phyloP scores from a whole-genome alignment of 2,113 vertebrate genomes.

The Mobula birostris region DNA sequence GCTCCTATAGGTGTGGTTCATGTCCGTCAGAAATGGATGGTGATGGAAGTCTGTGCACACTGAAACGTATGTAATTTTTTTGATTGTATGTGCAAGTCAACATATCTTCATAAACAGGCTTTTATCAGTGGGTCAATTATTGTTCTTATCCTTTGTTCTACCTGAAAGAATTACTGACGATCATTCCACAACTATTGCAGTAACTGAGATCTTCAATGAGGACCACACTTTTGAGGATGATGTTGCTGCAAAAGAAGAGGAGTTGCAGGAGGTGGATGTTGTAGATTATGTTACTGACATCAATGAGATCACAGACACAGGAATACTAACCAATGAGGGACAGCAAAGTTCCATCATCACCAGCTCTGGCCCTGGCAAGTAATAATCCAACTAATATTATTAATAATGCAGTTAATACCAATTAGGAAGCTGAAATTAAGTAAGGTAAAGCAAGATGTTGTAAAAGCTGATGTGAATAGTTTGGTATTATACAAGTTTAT shows the following conservation, averaged over 20 bases:
- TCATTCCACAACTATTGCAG: constrained; percentile 9
- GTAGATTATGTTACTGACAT: neutral
- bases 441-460: neutral
- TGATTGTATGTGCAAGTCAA: neutral
- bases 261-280: neutral
- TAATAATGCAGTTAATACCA: neutral
- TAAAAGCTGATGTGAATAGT: neutral
- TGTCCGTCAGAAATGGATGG: constrained; percentile 68
- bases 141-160: neutral
- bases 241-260: neutral
- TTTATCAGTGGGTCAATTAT: neutral
- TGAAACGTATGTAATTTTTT: constrained; percentile 48
- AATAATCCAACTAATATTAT: constrained; percentile 37
- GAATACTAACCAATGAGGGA: neutral
- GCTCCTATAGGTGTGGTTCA: constrained; percentile 68
- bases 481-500: too few relatives aligned
- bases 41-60: constrained; percentile 64
- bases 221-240: constrained; percentile 24
- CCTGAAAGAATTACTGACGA: neutral
- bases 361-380: constrained; percentile 44
- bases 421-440: neutral
- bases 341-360: constrained; percentile 39
- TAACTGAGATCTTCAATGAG: constrained; percentile 42
- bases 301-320: constrained; percentile 27
- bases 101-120: neutral